Conservation (phyloP, 2,113 vertebrate species). For the Carlito syrichta region DNA sequence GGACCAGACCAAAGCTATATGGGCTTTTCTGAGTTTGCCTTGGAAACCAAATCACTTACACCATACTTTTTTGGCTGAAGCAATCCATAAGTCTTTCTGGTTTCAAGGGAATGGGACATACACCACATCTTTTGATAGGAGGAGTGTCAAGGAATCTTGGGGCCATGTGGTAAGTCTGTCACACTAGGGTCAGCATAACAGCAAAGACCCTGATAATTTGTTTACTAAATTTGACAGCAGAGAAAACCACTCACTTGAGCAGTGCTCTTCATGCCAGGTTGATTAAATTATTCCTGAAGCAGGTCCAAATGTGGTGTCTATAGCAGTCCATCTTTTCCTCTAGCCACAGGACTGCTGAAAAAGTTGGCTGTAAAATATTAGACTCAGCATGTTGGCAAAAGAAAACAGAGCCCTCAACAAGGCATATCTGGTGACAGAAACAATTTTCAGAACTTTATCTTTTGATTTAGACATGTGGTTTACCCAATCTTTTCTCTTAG, state of each 20-base stretch:
- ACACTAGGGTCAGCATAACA: neutral
- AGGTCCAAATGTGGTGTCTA: neutral
- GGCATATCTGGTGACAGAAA: constrained; percentile 61
- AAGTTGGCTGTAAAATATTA: constrained; percentile 51
- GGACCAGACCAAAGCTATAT: neutral
- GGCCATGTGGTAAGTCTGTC: neutral
- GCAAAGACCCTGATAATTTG: neutral
- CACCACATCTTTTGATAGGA: neutral
- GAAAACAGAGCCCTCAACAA: constrained; percentile 56
- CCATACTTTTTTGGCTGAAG: neutral
- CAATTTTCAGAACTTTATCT: constrained; percentile 62
- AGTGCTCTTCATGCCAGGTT: neutral
- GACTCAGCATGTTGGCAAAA: constrained; percentile 52
- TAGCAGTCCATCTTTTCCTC: neutral
- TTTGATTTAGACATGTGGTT: constrained; percentile 39
- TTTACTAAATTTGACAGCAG: neutral
- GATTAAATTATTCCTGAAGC: neutral
- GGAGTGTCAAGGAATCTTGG: neutral
- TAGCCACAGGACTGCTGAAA: constrained; percentile 37
- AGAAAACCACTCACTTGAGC: neutral
- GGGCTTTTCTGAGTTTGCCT: neutral
- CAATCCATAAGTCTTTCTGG: neutral
- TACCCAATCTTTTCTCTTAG: constrained; percentile 4
- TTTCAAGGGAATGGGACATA: neutral
- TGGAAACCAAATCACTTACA: neutral